Conservation (phyloP, 1,140 invertebrate genomes). For the Acyrthosiphon pisum region DNA sequence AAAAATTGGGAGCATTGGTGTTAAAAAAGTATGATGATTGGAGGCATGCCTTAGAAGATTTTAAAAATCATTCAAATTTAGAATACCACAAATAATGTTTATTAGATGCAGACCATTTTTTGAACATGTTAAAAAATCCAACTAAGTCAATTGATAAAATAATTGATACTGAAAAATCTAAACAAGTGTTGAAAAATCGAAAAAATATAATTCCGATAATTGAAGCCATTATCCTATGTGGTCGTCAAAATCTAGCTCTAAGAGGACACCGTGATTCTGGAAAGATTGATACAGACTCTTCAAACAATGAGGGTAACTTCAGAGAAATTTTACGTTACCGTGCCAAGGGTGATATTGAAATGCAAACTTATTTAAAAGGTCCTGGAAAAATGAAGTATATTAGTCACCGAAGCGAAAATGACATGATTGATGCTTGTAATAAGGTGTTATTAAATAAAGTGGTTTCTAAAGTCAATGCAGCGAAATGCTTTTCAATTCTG, state of each 20-base stretch:
- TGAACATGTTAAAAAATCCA: neutral
- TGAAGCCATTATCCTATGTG: neutral
- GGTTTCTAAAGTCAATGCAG: neutral
- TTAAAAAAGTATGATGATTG: constrained; percentile 9
- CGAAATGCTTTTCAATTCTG: neutral
- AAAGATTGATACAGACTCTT: neutral
- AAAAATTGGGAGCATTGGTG: too few species aligned
- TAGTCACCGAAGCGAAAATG: constrained; percentile 4
- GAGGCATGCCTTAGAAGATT: neutral
- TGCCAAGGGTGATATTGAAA: neutral
- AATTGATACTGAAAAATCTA: too few species aligned
- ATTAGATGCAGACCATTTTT: neutral
- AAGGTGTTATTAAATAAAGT: neutral
- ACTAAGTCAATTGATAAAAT: too few species aligned
- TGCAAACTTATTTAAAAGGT: neutral
- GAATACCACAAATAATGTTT: neutral
- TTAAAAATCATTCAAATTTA: neutral
- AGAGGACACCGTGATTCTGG: neutral
- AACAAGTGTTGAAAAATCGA: too few species aligned
- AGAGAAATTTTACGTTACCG: constrained; percentile 16
- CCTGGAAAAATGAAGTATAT: neutral
- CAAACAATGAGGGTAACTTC: neutral
- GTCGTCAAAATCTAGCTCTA: neutral
- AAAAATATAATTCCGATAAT: too few species aligned
- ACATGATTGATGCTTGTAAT: constrained; percentile 12